Base-by-base conservation (phyloP, 2,113 vertebrate species). In the Ranitomeya variabilis region DNA sequence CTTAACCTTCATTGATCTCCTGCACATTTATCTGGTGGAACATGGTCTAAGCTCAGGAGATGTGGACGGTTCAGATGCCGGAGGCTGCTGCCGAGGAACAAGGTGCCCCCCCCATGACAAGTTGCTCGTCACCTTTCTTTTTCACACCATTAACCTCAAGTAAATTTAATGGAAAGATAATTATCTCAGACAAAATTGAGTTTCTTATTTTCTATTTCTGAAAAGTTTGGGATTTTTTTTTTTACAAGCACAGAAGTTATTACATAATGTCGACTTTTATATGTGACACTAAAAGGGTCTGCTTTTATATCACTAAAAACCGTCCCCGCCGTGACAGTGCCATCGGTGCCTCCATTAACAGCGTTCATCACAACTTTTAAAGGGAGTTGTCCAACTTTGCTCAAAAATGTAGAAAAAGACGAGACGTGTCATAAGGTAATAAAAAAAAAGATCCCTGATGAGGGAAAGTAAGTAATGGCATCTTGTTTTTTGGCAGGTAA, bases 161-260 rank as follows among this genome's bases (percentile, higher is more conserved):
- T 18, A 77, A 84, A 78, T 83, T 52, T 84, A 89, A 83, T 89
- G 80, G 87, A 89, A 77, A 84, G 9, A 77, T 84, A 89, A 89
- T 88, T 83, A 88, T 67, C 57, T 19, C 55, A 19, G 31, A 57
- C 57, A 54, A 18, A 73, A 57, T 64, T 23, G 19, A 8, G 12
- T 88, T 62, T 67, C 54, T 51, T 45, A 62, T 21, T 77, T 79
- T 79, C 57, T 23, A 57, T 57, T 23, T 79, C 14, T 7, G 15
- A 12, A 55, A 55, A 85, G 51, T 69, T 71, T 14, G 0, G 2
- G 31, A 64, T 31, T 26, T 37, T 59, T 55, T 66, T 67, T 64
- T 62, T 6, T 16, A 62, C 59, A 62, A 64, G 18, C 11, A n/a
- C 21, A 67, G 19, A 9, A 26, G n/a, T 23, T 69, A 12, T 26